Evolutionary conservation across 2,888 invertebrate species (phyloP).

Genomic region (Parnassius orleans): DNA sequence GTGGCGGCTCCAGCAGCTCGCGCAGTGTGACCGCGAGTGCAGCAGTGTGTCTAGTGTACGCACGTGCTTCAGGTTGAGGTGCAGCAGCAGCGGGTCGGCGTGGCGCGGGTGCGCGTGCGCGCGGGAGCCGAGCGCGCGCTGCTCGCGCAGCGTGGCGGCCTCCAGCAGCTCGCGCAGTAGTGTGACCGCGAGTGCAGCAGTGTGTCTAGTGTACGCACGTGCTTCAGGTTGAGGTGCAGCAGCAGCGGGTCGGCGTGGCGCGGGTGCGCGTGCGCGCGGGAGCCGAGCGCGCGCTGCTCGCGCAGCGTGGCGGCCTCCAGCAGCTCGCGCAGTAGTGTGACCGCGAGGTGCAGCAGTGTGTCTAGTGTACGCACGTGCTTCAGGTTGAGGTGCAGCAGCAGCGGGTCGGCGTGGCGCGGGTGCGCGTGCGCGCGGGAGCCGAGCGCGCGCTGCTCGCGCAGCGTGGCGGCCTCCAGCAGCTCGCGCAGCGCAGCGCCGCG

Average conservation of each 20-base stretch:
- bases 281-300: slow-evolving; percentile 86
- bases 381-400: slow-evolving; percentile 85
- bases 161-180: slow-evolving; percentile 86
- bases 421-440: slow-evolving; percentile 81
- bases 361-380: slow-evolving; percentile 86
- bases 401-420: slow-evolving; percentile 51
- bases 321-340: slow-evolving; percentile 87
- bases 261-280: slow-evolving; percentile 69
- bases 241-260: slow-evolving; percentile 54
- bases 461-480: slow-evolving; percentile 86
- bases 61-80: slow-evolving; percentile 56
- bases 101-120: slow-evolving; percentile 62
- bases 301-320: slow-evolving; percentile 87
- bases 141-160: slow-evolving; percentile 85
- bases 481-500: slow-evolving; percentile 87
- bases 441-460: slow-evolving; percentile 85
- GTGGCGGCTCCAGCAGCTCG: slow-evolving; percentile 87
- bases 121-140: slow-evolving; percentile 85
- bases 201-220: too few relatives aligned
- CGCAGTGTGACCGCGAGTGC: slow-evolving; percentile 87
- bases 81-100: slow-evolving; percentile 66
- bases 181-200: slow-evolving; percentile 84
- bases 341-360: slow-evolving; percentile 86
- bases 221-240: slow-evolving; percentile 73
- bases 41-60: too few relatives aligned